Evolutionary conservation across 2,888 invertebrate species (phyloP).

Genomic region (Rhopalosiphum nymphaeae): DNA sequence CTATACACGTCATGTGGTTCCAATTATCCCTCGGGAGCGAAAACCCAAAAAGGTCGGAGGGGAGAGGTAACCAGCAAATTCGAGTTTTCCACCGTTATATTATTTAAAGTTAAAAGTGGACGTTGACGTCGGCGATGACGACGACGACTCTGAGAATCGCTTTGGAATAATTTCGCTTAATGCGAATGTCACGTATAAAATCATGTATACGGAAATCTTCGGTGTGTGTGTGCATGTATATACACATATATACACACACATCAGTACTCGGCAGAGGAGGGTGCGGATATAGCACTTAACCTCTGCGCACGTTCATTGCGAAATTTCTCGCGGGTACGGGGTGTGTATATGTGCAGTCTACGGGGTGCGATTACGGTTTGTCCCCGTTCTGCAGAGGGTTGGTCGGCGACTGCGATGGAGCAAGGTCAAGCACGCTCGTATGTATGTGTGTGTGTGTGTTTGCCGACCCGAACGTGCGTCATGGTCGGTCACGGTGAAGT

Average conservation of each 20-base stretch:
- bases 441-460: neutral
- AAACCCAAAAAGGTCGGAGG: neutral
- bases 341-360: neutral
- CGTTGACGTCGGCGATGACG: neutral
- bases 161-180: slow-evolving; percentile 16
- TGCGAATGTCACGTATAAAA: slow-evolving; percentile 37
- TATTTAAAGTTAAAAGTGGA: neutral
- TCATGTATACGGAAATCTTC: neutral
- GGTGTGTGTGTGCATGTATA: no score
- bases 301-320: slow-evolving; percentile 13
- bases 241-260: neutral
- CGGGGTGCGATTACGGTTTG: neutral
- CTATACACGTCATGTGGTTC: neutral
- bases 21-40: neutral
- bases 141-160: no score
- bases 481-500: neutral
- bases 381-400: slow-evolving; percentile 5
- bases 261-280: neutral
- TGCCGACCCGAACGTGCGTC: slow-evolving; percentile 28
- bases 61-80: neutral
- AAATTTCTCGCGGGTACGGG: neutral
- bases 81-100: neutral
- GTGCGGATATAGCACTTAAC: neutral
- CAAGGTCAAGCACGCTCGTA: neutral
- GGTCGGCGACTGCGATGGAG: neutral